Evolutionary conservation across 1,140 invertebrate species (phyloP), one percentile per base, ranked within the genome.

Genomic region (Spodoptera frugiperda): DNA sequence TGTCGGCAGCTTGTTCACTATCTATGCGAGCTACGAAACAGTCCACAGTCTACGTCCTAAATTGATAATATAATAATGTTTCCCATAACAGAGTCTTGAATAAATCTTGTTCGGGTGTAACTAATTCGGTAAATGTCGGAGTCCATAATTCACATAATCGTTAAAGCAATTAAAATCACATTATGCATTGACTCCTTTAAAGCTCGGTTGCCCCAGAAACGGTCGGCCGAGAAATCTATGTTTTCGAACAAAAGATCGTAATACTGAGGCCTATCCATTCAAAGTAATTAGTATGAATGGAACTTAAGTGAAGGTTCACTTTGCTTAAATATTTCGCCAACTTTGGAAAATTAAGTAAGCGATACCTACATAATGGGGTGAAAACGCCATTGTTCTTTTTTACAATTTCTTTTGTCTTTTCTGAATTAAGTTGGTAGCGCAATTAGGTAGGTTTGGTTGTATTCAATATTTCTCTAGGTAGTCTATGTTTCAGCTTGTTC

Each of bases 141-240:
- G 76, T 33, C 53, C 77, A 79, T 79, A 81, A 61, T 71, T 79
- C 79, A 81, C 77, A 75, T 83, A 83, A 83, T 83, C 72, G 78
- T 63, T 51, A 53, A 70, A 53, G 79, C 78, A 78, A 83, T 83
- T 83, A 83, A 81, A 78, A 78, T 83, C 79, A 48, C 82, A 83
- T 83, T 83, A 81, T 48, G 68, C 70, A 73, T 79, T 79, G 51
- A 44, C 53, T 14, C 15, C 39, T 33, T 65, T 49, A 44, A 67
- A 17, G n/a, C 9, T 48, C 44, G 19, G n/a, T 55, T 33, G 33
- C 53, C 30, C 15, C 12, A 61, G 54, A 46, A 49, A 17, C 44
- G 33, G 33, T 1, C 33, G 21, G 44, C 2, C 15, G 39, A 44
- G 54, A 61, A 57, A 61, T 59, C 44, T 73, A 57, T 48, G 15